Base-by-base conservation (phyloP, 2,797 vertebrate species). In the Scarus forsteni region DNA sequence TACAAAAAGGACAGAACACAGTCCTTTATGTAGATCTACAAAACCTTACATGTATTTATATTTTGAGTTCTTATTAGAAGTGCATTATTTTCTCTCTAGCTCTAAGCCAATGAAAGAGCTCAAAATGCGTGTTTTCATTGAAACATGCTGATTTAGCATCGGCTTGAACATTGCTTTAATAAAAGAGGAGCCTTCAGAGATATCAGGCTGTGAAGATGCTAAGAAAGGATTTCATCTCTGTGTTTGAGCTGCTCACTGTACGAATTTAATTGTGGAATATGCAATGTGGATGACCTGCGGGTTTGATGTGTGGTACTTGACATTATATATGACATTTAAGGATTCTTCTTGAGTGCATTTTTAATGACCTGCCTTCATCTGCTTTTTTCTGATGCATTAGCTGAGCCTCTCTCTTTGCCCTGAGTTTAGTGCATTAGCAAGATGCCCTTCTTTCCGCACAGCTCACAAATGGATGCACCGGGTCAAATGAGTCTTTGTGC, bases 301-400 rank as follows among this genome's bases (percentile, higher is more conserved):
- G 49, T 62, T 63, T 18, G 19, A 36, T 52, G 19, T 60, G 38
- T 67, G 57, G 35, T 71, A 59, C 57, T 69, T 72, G 49, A 54
- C 9, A 52, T 84, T 76, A 53, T 43, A 48, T 46, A 12, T 79
- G 69, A 76, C 73, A 83, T 86, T 83, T 79, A 53, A 69, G 48
- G 56, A 75, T 60, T 70, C n/a, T 44, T 69, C 51, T 10, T 71
- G 70, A 81, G 66, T 78, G 83, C 69, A 68, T 48, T 86, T 83
- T 69, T 72, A 34, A 53, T 79, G 56, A 69, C 66, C 66, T 16
- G n/a, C 34, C 12, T 52, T 51, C 7, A 39, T 39, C 8, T 62
- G 57, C 71, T 60, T 14, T 42, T 49, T 46, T 10, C 55, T 66
- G 48, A 75, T 76, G 53, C 66, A 67, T 82, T 81, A 77, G 69